These are phyloP conservation scores for Lamellibrachia luymesi DNA, from an alignment of 1,140 invertebrate species.

Conservation along the genomic window DNA sequence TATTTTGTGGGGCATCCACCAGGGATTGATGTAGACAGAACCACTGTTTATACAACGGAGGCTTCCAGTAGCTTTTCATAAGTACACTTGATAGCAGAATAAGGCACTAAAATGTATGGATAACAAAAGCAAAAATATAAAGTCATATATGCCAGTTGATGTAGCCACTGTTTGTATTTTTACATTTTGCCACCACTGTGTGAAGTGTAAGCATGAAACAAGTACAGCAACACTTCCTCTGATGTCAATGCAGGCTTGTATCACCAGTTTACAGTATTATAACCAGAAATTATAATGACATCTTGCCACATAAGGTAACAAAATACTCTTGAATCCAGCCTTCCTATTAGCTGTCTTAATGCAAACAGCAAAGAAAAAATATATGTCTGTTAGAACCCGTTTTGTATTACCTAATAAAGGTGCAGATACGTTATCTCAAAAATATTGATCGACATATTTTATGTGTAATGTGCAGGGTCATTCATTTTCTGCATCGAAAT, in stretches of 20 bases:
- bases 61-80: neutral
- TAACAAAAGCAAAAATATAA: neutral
- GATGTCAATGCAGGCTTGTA: neutral
- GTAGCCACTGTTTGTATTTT: neutral
- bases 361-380: too few relatives aligned
- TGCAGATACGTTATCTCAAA: too few relatives aligned
- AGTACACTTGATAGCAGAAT: too few relatives aligned
- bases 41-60: neutral
- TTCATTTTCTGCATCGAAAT: neutral
- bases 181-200: neutral
- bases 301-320: too few relatives aligned
- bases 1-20: neutral
- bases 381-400: too few relatives aligned
- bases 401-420: too few relatives aligned
- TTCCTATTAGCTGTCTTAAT: too few relatives aligned
- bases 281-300: too few relatives aligned
- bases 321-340: too few relatives aligned
- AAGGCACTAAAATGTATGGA: neutral
- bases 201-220: too few relatives aligned
- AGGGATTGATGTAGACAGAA: neutral
- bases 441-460: too few relatives aligned
- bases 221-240: too few relatives aligned
- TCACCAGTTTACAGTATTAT: neutral
- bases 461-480: neutral
- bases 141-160: neutral